phyloP scores from a whole-genome alignment of 2,797 vertebrate genomes.

The Gallinago nigripennis region DNA sequence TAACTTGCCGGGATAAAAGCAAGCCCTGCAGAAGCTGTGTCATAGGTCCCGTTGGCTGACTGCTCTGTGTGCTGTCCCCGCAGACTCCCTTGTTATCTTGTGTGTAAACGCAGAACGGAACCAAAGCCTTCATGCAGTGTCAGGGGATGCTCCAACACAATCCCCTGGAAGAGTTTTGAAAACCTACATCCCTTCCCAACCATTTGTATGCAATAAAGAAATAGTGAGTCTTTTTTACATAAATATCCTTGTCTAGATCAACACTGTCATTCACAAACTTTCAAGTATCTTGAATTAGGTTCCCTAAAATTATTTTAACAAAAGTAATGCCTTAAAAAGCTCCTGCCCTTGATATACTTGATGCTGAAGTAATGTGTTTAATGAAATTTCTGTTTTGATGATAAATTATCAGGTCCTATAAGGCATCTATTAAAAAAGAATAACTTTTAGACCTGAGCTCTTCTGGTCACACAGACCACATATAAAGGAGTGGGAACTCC shows the following conservation, averaged over 20 bases:
- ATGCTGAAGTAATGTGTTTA: not conserved
- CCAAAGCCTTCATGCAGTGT: not conserved
- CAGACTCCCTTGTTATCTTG: not conserved
- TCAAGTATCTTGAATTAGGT: not conserved
- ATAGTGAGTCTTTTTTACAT: not conserved
- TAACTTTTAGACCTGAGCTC: not conserved
- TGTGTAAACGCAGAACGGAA: not conserved
- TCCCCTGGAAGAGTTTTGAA: not conserved
- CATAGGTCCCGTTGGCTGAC: not conserved
- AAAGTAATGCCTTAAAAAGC: not conserved
- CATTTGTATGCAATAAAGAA: not conserved
- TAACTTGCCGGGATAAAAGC: slow-evolving; percentile 67
- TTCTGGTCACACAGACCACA: not conserved
- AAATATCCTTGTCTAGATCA: not conserved
- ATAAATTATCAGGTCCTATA: not conserved
- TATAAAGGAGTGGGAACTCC: not conserved
- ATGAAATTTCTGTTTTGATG: not conserved
- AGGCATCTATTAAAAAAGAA: not conserved
- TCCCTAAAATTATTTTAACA: not conserved
- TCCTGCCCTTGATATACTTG: not conserved
- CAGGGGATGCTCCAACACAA: not conserved
- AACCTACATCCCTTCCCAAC: not conserved
- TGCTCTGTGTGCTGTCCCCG: not conserved
- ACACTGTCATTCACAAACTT: not conserved
- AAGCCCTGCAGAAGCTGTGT: slow-evolving; percentile 59